Base-by-base conservation (phyloP, 2,113 vertebrate species). In the Desmodus rotundus region DNA sequence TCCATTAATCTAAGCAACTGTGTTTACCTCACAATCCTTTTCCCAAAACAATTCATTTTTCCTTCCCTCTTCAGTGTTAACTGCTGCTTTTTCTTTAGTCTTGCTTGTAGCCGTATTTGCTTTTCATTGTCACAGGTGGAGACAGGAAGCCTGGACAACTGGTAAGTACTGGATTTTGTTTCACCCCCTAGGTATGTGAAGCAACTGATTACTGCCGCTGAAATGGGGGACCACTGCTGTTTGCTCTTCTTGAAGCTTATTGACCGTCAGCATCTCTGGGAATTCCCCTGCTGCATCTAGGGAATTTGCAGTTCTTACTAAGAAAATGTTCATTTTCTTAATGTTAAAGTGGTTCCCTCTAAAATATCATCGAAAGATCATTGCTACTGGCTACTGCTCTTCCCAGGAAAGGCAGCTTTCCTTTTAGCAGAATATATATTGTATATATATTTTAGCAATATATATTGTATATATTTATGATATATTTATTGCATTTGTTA, bases 261-360 rank as follows among this genome's bases (percentile, higher is more conserved):
- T 96, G 90, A 91, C 92, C 86, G n/a, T 58, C 61, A 54, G 14
- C 72, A 45, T 82, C 73, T 96, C 91, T 67, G 24, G 58, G n/a
- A 94, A 73, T 86, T 86, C 89, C 77, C 93, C 81, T 97, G 82
- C 88, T 94, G 67, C 0, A 10, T 3, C 41, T 73, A 58, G 52
- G 61, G 77, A 96, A 88, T 91, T 85, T 36, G 19, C 22, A 84
- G 85, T 68, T 95, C 70, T 36, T 76, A 65, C 77, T 86, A 67
- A 94, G 73, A 97, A 97, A 94, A 16, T 52, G 45, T 58, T 97
- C 67, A 41, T 95, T 92, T 95, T 47, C 72, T 73, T 90, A 88
- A 89, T 88, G 91, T 89, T 93, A 91, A 96, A 91, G 33, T 74
- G 73, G 82, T 91, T 92, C 47, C 41, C 26, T 94, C 47, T 86